Base-by-base conservation (phyloP, 2,113 vertebrate species). In the Myocastor coypus region DNA sequence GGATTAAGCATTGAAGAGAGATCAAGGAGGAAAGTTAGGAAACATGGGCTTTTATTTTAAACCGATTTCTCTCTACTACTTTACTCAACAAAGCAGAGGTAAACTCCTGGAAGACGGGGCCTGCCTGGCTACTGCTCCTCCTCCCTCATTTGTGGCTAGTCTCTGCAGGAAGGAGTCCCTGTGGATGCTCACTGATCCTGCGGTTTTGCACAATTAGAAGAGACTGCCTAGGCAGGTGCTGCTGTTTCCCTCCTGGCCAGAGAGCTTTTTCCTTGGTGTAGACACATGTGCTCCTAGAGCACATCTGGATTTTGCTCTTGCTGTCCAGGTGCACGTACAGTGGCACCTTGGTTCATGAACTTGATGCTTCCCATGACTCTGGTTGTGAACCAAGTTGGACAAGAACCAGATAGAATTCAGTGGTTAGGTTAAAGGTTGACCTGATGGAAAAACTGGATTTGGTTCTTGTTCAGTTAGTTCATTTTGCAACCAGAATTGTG, bases 181-280 rank as follows among this genome's bases (percentile, higher is more conserved):
- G 40, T 20, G 1, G 9, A 1, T 30, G 30, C 32, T 26, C 10
- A 3, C 61, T 1, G 22, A 20, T 14, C 68, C 2, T 46, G 46
- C 8, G 46, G 46, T 8, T 46, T 0, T 26, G 6, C 14, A 9
- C 5, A 11, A 4, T 2, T 9, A 1, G 5, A 1, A 16, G 11
- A 5, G 32, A 30, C 2, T 1, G 14, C 24, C 63, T 1, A 42
- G 7, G 19, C 3, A n/a, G 16, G 0, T 0, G 16, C n/a, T 7
- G n/a, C 2, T 2, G 40, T 20, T 20, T 42, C 19, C 0, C 32
- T 4, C 22, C 64, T 2, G 8, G 52, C 37, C 5, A 16, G 37
- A 8, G 5, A 20, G 3, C 0, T 24, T 32, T 13, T 34, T 12
- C 26, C 71, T 16, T 0, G 11, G 3, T 30, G 26, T 2, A 1